phyloP scores from a whole-genome alignment of 1,140 invertebrate species.

The Adoxophyes honmai region DNA sequence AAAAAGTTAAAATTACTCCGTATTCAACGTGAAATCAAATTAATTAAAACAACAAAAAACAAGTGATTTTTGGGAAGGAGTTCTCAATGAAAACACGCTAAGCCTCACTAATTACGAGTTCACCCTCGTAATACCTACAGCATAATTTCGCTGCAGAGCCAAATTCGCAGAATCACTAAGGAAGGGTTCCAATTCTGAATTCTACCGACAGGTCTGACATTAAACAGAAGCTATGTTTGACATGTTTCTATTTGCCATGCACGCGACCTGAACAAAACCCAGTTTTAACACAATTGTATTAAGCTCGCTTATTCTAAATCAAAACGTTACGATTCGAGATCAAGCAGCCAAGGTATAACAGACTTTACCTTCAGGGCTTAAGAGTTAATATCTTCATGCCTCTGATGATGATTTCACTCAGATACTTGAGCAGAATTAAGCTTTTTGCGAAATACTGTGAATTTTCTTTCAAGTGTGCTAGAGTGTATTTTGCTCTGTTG shows the following conservation, averaged over 20 bases:
- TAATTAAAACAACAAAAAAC: neutral
- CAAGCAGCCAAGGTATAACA: constrained; percentile 16
- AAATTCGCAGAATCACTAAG: constrained; percentile 23
- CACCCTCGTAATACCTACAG: neutral
- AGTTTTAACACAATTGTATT: constrained; percentile 5
- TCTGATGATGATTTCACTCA: neutral
- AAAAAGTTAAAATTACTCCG: too few relatives aligned
- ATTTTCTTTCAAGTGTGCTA: constrained; percentile 29
- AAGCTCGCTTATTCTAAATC: constrained; percentile 18
- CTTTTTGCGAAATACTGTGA: constrained; percentile 20
- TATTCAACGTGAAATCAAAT: too few relatives aligned
- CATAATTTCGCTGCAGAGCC: constrained; percentile 8
- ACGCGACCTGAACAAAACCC: constrained; percentile 14
- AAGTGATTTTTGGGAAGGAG: constrained; percentile 5
- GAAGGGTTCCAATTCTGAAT: constrained; percentile 35
- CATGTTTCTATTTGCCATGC: constrained; percentile 34
- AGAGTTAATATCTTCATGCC: constrained; percentile 20
- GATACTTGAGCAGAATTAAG: constrained; percentile 21
- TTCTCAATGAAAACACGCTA: constrained; percentile 9
- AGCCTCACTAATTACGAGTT: constrained; percentile 4
- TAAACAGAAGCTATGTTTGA: constrained; percentile 37
- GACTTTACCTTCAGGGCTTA: constrained; percentile 17
- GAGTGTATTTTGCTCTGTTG: constrained; percentile 35
- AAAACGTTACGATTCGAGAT: neutral
- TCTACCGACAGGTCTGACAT: constrained; percentile 33